Evolutionary conservation across 2,113 vertebrate genomes (phyloP).

Genomic region (Charadrius vociferus): DNA sequence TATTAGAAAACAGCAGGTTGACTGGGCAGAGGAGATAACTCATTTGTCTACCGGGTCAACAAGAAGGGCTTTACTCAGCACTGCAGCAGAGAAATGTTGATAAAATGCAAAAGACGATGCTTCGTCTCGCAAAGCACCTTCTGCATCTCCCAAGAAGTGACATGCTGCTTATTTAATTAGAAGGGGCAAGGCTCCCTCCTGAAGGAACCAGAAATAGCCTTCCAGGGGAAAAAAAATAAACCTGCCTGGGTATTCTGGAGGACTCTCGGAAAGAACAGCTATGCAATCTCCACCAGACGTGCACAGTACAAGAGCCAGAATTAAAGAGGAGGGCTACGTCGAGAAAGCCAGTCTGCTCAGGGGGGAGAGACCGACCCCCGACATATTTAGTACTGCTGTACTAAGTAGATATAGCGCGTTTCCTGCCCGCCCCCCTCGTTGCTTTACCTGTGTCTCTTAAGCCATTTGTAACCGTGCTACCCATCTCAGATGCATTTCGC

Average conservation of each 20-base stretch:
- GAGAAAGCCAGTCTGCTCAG: neutral
- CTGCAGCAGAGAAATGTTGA: neutral
- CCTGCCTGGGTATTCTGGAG: neutral
- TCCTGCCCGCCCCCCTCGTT: neutral
- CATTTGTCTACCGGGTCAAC: neutral
- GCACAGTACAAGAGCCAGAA: neutral
- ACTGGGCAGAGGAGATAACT: neutral
- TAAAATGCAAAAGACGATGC: neutral
- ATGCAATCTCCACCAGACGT: neutral
- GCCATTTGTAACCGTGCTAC: neutral
- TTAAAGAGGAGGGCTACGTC: neutral
- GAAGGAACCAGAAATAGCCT: conserved; percentile 28
- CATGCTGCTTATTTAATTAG: neutral
- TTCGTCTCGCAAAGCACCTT: neutral
- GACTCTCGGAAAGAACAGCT: neutral
- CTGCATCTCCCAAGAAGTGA: neutral
- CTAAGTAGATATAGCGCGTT: neutral
- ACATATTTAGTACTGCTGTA: neutral
- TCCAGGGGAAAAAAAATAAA: neutral
- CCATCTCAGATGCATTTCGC: neutral
- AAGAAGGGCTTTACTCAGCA: neutral
- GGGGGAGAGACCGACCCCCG: neutral
- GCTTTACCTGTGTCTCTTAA: neutral
- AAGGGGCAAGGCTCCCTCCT: neutral
- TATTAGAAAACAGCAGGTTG: neutral